These are phyloP conservation scores for Pollenia angustigena DNA, from an alignment of 2,888 invertebrate species.

Conservation along the genomic window DNA sequence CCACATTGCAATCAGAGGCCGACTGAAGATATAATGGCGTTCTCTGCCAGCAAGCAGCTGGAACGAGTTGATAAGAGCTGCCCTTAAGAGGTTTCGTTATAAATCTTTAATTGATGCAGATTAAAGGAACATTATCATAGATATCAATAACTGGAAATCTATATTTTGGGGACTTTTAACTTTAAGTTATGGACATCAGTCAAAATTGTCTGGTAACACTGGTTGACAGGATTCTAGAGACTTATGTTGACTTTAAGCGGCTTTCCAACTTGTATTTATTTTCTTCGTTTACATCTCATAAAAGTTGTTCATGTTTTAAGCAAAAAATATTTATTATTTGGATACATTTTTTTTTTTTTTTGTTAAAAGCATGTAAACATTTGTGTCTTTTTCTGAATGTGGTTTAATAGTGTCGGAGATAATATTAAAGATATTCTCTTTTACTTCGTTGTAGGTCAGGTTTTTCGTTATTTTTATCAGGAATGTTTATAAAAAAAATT, in stretches of 20 bases:
- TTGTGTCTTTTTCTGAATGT: neutral
- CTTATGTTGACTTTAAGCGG: conserved; percentile 68
- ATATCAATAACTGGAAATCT: too few relatives aligned
- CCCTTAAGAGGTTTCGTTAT: too few relatives aligned
- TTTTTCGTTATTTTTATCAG: conserved; percentile 6
- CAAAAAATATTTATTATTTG: neutral
- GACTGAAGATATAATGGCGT: too few relatives aligned
- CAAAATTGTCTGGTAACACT: too few relatives aligned
- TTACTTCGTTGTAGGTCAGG: conserved; percentile 21
- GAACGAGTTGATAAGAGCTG: too few relatives aligned
- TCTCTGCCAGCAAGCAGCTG: too few relatives aligned
- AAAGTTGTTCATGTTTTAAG: conserved; percentile 1
- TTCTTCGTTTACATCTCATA: neutral
- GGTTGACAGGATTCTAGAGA: conserved; percentile 34
- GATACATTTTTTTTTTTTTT: conserved; percentile 1
- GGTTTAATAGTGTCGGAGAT: conserved; percentile 8
- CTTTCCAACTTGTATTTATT: conserved; percentile 53
- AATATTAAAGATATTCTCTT: neutral
- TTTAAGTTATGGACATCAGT: too few relatives aligned
- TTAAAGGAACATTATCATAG: too few relatives aligned
- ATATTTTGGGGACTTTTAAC: too few relatives aligned
- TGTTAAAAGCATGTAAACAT: neutral
- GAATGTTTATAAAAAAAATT: conserved; percentile 3
- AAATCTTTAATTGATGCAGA: too few relatives aligned
- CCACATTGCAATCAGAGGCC: too few relatives aligned